Conservation (phyloP, 2,113 vertebrate species). For the Oenanthe melanoleuca region DNA sequence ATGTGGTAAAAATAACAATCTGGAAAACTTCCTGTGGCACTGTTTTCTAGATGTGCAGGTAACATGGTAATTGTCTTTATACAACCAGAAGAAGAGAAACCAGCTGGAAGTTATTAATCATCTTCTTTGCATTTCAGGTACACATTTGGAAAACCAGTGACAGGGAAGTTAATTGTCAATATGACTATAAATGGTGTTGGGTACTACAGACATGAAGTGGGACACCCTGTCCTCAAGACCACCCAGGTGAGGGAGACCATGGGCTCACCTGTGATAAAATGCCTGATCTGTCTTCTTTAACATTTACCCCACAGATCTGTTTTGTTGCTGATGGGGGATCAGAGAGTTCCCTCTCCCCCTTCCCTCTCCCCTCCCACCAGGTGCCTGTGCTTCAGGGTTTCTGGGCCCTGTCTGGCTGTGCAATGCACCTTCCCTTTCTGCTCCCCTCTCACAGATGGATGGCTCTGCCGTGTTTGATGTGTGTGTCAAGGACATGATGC, state of each 20-base stretch:
- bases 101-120: neutral
- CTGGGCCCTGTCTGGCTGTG: neutral
- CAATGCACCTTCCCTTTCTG: neutral
- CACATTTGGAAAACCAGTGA: constrained; percentile 90
- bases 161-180: constrained; percentile 85
- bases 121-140: constrained; percentile 78
- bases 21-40: neutral
- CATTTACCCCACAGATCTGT: neutral
- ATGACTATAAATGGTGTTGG: constrained; percentile 94
- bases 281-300: neutral
- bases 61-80: neutral
- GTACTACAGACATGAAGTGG: constrained; percentile 91
- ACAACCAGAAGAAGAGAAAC: neutral
- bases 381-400: neutral
- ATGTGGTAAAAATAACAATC: neutral
- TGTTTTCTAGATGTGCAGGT: neutral
- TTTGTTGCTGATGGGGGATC: neutral
- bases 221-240: constrained; percentile 86
- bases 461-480: constrained; percentile 85
- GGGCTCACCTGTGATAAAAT: neutral
- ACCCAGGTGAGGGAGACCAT: constrained; percentile 80
- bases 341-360: neutral
- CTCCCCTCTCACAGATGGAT: constrained; percentile 77
- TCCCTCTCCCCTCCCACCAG: neutral
- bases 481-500: constrained; percentile 95